phyloP scores from a whole-genome alignment of 2,888 invertebrate genomes.

The Psylliodes chrysocephalus region DNA sequence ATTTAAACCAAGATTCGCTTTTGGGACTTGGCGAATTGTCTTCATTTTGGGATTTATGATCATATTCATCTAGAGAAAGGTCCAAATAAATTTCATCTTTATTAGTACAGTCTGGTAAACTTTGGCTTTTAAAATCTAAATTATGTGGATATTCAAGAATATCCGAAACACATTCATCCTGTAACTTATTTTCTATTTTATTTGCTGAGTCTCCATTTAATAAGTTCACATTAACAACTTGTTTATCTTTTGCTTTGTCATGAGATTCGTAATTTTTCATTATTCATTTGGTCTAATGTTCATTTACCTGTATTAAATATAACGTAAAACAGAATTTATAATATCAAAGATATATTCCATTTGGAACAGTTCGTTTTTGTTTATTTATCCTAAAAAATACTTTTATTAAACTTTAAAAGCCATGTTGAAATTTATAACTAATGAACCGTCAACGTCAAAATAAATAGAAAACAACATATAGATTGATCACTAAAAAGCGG shows the following conservation, averaged over 20 bases:
- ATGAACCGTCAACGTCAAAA: neutral
- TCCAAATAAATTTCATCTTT: slow-evolving; percentile 38
- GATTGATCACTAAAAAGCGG: too few species aligned
- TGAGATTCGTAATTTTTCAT: slow-evolving; percentile 44
- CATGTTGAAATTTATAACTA: neutral
- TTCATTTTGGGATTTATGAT: slow-evolving; percentile 17
- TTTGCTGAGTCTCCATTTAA: slow-evolving; percentile 23
- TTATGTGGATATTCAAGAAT: slow-evolving; percentile 19
- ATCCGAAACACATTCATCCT: slow-evolving; percentile 12
- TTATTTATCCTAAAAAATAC: neutral
- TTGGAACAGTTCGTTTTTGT: neutral
- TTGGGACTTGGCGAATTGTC: slow-evolving; percentile 33
- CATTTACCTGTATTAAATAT: slow-evolving; percentile 1
- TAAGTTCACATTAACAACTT: slow-evolving; percentile 24
- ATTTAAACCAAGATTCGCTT: slow-evolving; percentile 63
- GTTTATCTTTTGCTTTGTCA: slow-evolving; percentile 28
- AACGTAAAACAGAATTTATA: neutral
- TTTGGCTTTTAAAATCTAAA: slow-evolving; percentile 59
- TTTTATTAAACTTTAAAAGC: neutral
- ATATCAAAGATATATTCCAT: slow-evolving; percentile 1
- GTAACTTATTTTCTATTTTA: slow-evolving; percentile 36
- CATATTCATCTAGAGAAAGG: slow-evolving; percentile 31
- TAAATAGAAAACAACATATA: too few species aligned
- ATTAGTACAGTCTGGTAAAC: slow-evolving; percentile 62
- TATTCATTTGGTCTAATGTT: slow-evolving; percentile 28